Evolutionary conservation across 2,797 vertebrate species (phyloP), one percentile per base, ranked within the genome.

Genomic region (Margarornis squamiger): DNA sequence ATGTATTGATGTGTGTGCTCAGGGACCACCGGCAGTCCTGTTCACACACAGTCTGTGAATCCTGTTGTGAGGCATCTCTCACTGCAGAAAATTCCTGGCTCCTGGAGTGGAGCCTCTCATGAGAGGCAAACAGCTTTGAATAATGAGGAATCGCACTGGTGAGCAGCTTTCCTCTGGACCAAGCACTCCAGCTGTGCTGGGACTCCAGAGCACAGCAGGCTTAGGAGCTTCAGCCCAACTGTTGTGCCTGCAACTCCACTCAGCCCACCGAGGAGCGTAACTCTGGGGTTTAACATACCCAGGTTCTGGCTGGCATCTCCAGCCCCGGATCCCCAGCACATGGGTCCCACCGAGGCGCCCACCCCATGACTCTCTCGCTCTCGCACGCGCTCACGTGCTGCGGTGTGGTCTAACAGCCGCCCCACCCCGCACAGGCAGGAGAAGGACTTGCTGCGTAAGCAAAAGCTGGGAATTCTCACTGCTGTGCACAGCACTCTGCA

Each of bases 401-500:
- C 4, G 62, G 90, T 90, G 93, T 41, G 93, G 78, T 79, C 95
- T 72, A 77, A 67, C 65, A 92, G 87, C 93, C 81, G 95, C 96
- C 96, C 93, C 96, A 94, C 97, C 97, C 96, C 73, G 76, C 22
- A 21, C 96, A 92, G 79, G 27, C 86, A 90, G 95, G 78, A 96
- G 92, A 61, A 87, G 81, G 93, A 96, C 96, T 97, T 97, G 97
- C 96, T 93, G 95, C 24, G 73, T 96, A 96, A 97, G 97, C 97
- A 96, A 80, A 96, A 96, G 96, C 96, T 71, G 89, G 94, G 93
- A 62, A 79, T 92, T 43, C 94, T 95, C 86, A 4, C 54, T 2
- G 27, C 92, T 71, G 89, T 1, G 82, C 34, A 1, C 88, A 79
- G 90, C 45, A 1, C 88, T 62, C 72, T 29, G 78, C 0, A 6